Base-by-base conservation (phyloP, 2,113 vertebrate species). In the Piliocolobus tephrosceles region DNA sequence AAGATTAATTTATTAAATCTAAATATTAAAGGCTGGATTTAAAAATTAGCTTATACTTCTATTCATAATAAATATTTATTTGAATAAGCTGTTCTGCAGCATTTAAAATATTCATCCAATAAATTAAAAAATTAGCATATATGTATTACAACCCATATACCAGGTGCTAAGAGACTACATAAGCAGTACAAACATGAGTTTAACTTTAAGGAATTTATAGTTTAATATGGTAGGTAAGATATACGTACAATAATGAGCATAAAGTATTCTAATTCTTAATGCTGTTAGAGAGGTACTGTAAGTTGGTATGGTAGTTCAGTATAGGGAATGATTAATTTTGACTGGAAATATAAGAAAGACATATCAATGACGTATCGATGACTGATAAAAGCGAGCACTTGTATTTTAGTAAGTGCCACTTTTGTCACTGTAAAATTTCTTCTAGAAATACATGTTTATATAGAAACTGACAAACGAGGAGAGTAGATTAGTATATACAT, bases 41-140 rank as follows among this genome's bases (percentile, higher is more conserved):
- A 50, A 96, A 96, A 96, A 52, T 85, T 68, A 58, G 50, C 38
- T 4, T 76, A n/a, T 3, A 38, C 12, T 50, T 95, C 55, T 76
- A 88, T 52, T 92, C 40, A 81, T n/a, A 90, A 88, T 93, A 97
- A 61, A 75, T 78, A 93, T 78, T 91, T 78, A 92, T 55, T 86
- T 96, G 20, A 84, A 93, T 82, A 95, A 79, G 27, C 40, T 90
- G 14, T 66, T 83, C 8, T 66, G 25, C 10, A n/a, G 6, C 11
- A 84, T 87, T 80, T 84, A 78, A 95, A 95, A 94, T 43, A 85
- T 76, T 68, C 0, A 79, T 9, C 25, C 22, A 81, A 40, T 2
- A 91, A 10, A 91, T 78, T 2, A 32, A 64, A 64, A 32, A 64
- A 32, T 79, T 85, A 94, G 12, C 45, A 88, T 40, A 45, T 30